Conservation (phyloP, 2,113 vertebrate genomes). For the Colaptes auratus region DNA sequence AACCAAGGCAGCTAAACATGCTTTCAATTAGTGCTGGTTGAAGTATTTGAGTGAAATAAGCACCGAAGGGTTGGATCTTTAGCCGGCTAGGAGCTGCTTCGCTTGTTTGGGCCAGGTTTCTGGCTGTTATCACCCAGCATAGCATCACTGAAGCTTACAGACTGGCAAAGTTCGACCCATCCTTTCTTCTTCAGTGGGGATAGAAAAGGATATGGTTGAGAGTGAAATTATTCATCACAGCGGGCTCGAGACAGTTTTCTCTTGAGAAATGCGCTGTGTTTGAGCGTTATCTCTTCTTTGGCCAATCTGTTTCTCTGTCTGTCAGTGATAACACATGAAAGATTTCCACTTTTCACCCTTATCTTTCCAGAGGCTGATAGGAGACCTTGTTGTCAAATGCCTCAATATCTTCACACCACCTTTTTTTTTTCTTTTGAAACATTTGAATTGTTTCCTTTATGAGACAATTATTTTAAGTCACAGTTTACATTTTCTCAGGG, state of each 20-base stretch:
- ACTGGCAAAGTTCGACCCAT: constrained; percentile 4
- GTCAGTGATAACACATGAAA: constrained; percentile 64
- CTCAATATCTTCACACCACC: constrained; percentile 19
- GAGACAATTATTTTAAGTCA: neutral
- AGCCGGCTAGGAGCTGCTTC: neutral
- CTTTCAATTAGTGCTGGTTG: constrained; percentile 15
- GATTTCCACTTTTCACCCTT: constrained; percentile 52
- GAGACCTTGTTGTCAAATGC: constrained; percentile 44
- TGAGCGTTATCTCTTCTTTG: constrained; percentile 31
- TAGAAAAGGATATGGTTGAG: neutral
- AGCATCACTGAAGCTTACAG: neutral
- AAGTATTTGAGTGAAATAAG: neutral
- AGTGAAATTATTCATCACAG: constrained; percentile 55
- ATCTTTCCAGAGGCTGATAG: constrained; percentile 10
- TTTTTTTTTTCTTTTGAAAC: constrained; percentile 20
- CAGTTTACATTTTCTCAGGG: neutral
- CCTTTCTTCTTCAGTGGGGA: neutral
- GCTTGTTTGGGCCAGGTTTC: neutral
- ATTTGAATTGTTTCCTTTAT: constrained; percentile 13
- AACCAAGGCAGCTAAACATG: neutral
- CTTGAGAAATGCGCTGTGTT: constrained; percentile 30
- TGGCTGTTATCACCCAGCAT: neutral
- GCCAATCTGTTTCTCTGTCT: constrained; percentile 53
- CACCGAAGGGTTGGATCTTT: neutral
- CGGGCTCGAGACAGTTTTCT: constrained; percentile 24